phyloP scores from a whole-genome alignment of 2,888 invertebrate genomes.

The Mythimna loreyi region DNA sequence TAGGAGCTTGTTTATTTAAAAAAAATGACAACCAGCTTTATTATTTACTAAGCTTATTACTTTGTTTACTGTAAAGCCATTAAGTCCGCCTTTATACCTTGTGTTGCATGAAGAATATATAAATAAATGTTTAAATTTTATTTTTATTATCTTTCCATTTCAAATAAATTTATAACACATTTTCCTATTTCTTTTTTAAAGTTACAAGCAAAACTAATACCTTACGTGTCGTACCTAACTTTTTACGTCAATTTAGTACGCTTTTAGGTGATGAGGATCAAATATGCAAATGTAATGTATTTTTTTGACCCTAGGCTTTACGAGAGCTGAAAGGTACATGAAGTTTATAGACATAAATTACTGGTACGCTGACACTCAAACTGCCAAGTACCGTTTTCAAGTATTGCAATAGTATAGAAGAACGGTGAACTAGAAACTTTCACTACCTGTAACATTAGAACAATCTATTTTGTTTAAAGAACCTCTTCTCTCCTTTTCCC shows the following conservation, averaged over 20 bases:
- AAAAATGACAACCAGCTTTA: too few relatives aligned
- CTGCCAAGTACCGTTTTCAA: background rate
- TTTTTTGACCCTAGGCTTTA: slow-evolving; percentile 17
- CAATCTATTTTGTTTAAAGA: background rate
- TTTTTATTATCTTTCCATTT: too few relatives aligned
- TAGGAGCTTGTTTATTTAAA: too few relatives aligned
- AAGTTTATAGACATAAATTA: slow-evolving; percentile 28
- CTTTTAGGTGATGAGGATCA: slow-evolving; percentile 20
- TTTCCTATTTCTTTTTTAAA: background rate
- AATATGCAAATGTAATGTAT: slow-evolving; percentile 51
- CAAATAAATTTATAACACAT: too few relatives aligned
- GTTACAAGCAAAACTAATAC: background rate
- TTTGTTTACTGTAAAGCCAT: too few relatives aligned
- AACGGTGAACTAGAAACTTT: background rate
- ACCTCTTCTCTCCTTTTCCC: too few relatives aligned
- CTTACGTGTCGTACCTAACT: slow-evolving; percentile 9
- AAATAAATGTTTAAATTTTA: too few relatives aligned
- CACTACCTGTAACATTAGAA: background rate
- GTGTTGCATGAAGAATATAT: too few relatives aligned
- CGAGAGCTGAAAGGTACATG: slow-evolving; percentile 15
- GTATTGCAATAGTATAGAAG: background rate
- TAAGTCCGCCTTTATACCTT: too few relatives aligned
- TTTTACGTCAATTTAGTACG: slow-evolving; percentile 28
- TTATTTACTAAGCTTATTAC: too few relatives aligned
- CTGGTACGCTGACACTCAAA: background rate